Evolutionary conservation across 1,140 invertebrate species (phyloP).

Genomic region (Panagrolaimus sp.): DNA sequence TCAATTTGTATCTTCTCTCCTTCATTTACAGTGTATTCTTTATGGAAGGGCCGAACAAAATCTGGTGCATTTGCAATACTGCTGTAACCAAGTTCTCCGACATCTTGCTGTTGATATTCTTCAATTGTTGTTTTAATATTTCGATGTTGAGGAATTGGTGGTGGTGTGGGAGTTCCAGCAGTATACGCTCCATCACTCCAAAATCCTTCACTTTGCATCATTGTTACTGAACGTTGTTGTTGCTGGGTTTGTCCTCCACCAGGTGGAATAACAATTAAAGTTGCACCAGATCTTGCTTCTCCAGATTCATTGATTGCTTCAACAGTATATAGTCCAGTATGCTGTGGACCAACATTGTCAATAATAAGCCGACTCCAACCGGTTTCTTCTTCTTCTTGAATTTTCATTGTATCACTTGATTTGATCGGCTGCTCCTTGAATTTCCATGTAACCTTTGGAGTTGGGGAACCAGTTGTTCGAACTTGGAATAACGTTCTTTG

Average conservation of each 20-base stretch:
- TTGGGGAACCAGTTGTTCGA: conserved; percentile 59
- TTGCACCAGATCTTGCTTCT: conserved; percentile 74
- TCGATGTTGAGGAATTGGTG: conserved; percentile 25
- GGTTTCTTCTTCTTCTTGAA: conserved; percentile 31
- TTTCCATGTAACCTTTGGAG: conserved; percentile 61
- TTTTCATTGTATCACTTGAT: conserved; percentile 57
- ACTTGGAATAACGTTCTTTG: conserved; percentile 57
- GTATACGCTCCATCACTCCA: conserved; percentile 37
- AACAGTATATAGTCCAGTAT: conserved; percentile 72
- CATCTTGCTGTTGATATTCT: conserved; percentile 18
- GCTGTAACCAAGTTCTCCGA: conserved; percentile 40
- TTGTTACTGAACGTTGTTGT: conserved; percentile 16
- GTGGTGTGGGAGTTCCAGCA: conserved; percentile 31
- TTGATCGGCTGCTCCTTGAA: conserved; percentile 58
- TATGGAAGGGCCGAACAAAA: conserved; percentile 53
- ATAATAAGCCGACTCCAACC: conserved; percentile 46
- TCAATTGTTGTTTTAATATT: conserved; percentile 1
- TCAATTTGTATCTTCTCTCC: conserved; percentile 60
- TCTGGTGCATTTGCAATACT: conserved; percentile 46
- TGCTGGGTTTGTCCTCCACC: not conserved
- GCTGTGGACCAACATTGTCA: conserved; percentile 57
- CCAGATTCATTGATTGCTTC: conserved; percentile 69
- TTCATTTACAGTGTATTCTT: conserved; percentile 58
- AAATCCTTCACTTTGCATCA: conserved; percentile 26
- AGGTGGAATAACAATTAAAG: conserved; percentile 66